phyloP scores from a whole-genome alignment of 92 coral and sea anemone genomes.

The Nematostella vectensis region DNA sequence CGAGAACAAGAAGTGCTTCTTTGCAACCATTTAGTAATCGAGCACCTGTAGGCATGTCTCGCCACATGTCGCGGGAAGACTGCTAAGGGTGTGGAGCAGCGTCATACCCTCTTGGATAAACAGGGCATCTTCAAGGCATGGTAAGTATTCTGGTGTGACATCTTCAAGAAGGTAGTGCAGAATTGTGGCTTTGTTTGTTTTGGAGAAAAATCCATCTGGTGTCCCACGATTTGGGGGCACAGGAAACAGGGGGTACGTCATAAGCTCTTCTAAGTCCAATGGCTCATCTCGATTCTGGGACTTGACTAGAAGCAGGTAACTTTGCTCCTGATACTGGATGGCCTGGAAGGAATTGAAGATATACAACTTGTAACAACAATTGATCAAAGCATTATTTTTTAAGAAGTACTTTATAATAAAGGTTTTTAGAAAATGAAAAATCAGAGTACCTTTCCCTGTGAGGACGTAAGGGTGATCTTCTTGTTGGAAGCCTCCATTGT shows the following conservation, averaged over 20 bases:
- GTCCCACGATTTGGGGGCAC: conserved; percentile 52
- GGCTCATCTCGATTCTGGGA: conserved; percentile 37
- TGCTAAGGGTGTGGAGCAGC: conserved; percentile 35
- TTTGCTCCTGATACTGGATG: conserved; percentile 9
- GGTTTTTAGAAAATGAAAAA: no score
- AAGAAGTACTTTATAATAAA: no score
- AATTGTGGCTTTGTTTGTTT: conserved; percentile 54
- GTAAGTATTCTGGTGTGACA: conserved; percentile 10
- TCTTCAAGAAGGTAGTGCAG: conserved; percentile 33
- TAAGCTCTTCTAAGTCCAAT: conserved; percentile 28
- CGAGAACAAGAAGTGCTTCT: conserved; percentile 42
- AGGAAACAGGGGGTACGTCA: conserved; percentile 45
- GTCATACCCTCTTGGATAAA: conserved; percentile 46
- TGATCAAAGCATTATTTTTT: conserved; percentile 1
- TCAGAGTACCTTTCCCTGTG: conserved; percentile 17
- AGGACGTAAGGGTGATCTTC: conserved; percentile 10
- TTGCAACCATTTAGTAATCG: conserved; percentile 36
- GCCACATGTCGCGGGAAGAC: no score
- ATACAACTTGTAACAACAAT: not conserved
- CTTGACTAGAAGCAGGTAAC: conserved; percentile 6
- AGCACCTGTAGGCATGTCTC: conserved; percentile 41
- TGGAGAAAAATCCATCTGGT: conserved; percentile 38
- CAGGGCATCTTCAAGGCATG: conserved; percentile 14
- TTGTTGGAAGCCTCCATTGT: conserved; percentile 14
- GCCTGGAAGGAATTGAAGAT: not conserved